Evolutionary conservation across 2,888 invertebrate genomes (phyloP).

Genomic region (Eupithecia tripunctaria): DNA sequence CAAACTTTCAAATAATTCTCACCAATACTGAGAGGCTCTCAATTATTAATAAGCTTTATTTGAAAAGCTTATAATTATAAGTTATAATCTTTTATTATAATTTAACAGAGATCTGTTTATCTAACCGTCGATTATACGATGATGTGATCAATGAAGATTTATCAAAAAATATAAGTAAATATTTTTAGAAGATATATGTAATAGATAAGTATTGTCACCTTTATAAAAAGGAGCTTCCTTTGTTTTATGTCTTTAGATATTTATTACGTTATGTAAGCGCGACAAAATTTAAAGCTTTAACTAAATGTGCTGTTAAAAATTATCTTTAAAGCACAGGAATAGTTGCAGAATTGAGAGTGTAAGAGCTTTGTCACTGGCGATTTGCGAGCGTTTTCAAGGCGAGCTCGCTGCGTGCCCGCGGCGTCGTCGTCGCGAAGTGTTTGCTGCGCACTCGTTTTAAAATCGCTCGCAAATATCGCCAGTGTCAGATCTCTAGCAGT

Average conservation of each 20-base stretch:
- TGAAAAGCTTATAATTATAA: background rate
- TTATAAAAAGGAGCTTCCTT: background rate
- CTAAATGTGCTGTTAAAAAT: background rate
- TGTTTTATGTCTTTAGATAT: background rate
- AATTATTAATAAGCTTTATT: too few species aligned
- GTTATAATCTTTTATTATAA: too few species aligned
- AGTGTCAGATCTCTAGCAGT: constrained; percentile 1
- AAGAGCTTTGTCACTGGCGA: background rate
- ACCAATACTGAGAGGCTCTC: background rate
- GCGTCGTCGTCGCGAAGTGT: too few species aligned
- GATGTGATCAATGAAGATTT: background rate
- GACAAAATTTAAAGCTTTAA: constrained; percentile 6
- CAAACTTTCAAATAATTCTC: background rate
- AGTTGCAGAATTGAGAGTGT: constrained; percentile 22
- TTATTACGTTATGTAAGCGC: background rate
- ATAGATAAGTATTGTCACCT: background rate
- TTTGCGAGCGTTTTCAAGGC: too few species aligned
- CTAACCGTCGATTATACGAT: background rate
- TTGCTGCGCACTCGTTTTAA: too few species aligned
- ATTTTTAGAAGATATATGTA: background rate
- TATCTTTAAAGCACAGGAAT: constrained; percentile 13
- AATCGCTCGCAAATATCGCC: too few species aligned
- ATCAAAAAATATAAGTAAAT: background rate
- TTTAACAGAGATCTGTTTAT: background rate
- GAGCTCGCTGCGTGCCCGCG: too few species aligned